These are phyloP conservation scores for Petrosia ficiformis DNA, from an alignment of 37 sponge, comb jelly and placozoan genomes.

Conservation along the genomic window DNA sequence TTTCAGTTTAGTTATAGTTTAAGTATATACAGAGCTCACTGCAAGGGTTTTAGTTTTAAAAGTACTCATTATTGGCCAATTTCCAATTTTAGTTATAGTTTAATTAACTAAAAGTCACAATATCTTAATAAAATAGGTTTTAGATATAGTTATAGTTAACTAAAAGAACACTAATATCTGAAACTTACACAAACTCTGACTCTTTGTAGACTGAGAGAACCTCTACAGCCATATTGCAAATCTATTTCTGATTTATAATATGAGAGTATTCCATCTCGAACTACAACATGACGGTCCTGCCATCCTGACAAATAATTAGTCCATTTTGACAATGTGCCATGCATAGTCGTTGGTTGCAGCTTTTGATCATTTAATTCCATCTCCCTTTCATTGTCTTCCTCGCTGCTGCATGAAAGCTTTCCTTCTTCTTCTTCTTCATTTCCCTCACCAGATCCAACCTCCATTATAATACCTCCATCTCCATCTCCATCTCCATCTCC, in stretches of 20 bases:
- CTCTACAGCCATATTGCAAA: slow-evolving; percentile 82
- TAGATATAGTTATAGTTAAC: slow-evolving; percentile 4
- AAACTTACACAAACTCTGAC: slow-evolving; percentile 59
- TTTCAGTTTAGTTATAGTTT: too few relatives aligned
- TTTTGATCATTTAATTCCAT: background rate
- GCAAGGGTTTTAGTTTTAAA: too few relatives aligned
- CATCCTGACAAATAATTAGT: slow-evolving; percentile 95
- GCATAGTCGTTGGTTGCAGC: slow-evolving; percentile 17
- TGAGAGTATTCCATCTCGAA: slow-evolving; percentile 70
- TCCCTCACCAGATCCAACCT: background rate
- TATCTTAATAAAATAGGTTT: background rate
- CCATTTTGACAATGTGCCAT: slow-evolving; percentile 82
- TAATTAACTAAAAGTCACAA: too few relatives aligned
- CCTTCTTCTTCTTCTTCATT: slow-evolving; percentile 1
- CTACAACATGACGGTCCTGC: slow-evolving; percentile 87
- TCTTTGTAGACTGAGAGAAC: slow-evolving; percentile 78
- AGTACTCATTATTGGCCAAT: too few relatives aligned
- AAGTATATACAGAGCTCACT: too few relatives aligned
- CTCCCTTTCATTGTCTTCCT: slow-evolving; percentile 43
- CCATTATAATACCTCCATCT: too few relatives aligned
- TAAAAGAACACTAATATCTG: too few relatives aligned
- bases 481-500: background rate
- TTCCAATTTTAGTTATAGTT: too few relatives aligned
- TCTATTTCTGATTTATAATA: slow-evolving; percentile 91
- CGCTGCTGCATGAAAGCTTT: background rate